Percentiles rank a stretch among this genome's conserved stretches.
These are phyloP conservation scores for Linyphia triangularis DNA, from an alignment of 2,888 invertebrate genomes.

Conservation along the genomic window DNA sequence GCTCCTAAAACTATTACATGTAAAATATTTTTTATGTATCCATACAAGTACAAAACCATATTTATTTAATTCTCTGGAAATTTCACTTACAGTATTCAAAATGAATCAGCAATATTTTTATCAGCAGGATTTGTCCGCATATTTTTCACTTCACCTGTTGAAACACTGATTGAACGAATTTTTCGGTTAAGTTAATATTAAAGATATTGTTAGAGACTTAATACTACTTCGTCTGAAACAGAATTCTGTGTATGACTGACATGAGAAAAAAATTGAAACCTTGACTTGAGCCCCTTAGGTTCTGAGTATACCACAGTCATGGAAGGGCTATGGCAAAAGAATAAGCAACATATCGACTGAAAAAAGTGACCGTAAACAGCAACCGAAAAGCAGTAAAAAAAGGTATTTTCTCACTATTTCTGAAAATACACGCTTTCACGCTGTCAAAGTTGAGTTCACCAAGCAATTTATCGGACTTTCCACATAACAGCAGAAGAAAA, in stretches of 20 bases:
- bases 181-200: not conserved
- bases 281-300: constrained; percentile 47
- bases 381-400: constrained; percentile 67
- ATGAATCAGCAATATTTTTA: too few species aligned
- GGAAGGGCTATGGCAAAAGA: constrained; percentile 29
- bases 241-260: constrained; percentile 28
- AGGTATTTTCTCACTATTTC: constrained; percentile 71
- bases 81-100: too few species aligned
- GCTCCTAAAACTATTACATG: too few species aligned
- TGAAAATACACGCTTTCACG: constrained; percentile 74
- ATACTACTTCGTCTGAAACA: constrained; percentile 16
- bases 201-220: too few species aligned
- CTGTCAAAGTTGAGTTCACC: constrained; percentile 75
- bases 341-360: constrained; percentile 58
- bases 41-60: too few species aligned
- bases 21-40: too few species aligned
- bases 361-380: constrained; percentile 61
- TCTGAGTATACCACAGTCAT: constrained; percentile 11
- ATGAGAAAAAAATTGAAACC: constrained; percentile 39
- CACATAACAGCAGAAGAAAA: constrained; percentile 69
- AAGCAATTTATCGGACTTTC: constrained; percentile 75
- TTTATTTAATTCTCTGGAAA: too few species aligned
- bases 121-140: too few species aligned
- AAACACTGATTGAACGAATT: not conserved
- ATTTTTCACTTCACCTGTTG: too few species aligned